Percentiles rank a stretch among this genome's conserved stretches.
Evolutionary conservation across 2,113 vertebrate species (phyloP).

Genomic region (Prinia subflava): DNA sequence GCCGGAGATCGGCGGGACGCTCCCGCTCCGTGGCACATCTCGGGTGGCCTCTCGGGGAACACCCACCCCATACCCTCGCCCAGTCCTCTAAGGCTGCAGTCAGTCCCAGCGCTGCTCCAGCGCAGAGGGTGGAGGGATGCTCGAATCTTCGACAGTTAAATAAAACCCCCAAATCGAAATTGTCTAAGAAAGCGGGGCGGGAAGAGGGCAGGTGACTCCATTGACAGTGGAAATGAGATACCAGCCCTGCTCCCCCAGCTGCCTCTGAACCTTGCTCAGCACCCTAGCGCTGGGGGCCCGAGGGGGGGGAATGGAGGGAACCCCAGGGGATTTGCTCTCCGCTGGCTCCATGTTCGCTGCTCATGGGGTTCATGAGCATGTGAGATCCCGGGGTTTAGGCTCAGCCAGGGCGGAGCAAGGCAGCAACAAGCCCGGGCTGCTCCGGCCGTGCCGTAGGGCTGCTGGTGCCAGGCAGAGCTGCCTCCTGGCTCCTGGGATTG

Average conservation of each 20-base stretch:
- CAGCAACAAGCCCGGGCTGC: neutral
- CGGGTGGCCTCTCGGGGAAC: rapidly evolving
- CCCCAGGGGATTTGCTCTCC: neutral
- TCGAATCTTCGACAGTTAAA: neutral
- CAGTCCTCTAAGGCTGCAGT: neutral
- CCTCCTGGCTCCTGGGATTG: no score
- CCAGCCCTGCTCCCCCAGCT: no score
- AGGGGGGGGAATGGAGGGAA: rapidly evolving
- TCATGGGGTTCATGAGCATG: rapidly evolving
- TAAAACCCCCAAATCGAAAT: neutral
- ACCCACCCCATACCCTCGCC: rapidly evolving
- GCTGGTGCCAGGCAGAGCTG: neutral
- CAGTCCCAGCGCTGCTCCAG: neutral
- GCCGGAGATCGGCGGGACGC: no score
- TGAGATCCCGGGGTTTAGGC: rapidly evolving
- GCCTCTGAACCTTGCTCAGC: rapidly evolving
- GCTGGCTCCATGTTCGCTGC: rapidly evolving
- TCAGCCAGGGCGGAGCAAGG: neutral
- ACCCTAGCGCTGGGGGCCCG: neutral
- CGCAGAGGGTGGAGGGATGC: no score
- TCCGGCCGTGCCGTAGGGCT: rapidly evolving
- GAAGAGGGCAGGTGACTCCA: neutral
- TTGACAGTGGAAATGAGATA: neutral
- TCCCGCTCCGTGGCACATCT: neutral
- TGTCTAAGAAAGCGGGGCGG: rapidly evolving